A percentile compares a stretch with the other conserved stretches of the same genome.
Conservation (phyloP, 2,797 vertebrate species). For the Clarias laeviceps region DNA sequence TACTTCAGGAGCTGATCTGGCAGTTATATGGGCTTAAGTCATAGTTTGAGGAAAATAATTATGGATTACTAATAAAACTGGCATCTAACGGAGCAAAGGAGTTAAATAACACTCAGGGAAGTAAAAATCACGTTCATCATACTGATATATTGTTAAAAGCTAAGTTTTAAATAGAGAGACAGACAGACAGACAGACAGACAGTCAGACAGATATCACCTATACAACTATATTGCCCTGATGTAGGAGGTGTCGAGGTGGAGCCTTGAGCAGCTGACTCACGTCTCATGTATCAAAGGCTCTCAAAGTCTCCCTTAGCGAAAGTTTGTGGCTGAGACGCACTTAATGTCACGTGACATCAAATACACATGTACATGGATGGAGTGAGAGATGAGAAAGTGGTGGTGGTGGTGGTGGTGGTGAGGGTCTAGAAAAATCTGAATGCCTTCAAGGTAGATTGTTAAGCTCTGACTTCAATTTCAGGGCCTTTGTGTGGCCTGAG, state of each 20-base stretch:
- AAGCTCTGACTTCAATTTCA: slow-evolving; percentile 68
- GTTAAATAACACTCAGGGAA: slow-evolving; percentile 11
- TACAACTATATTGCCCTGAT: slow-evolving; percentile 24
- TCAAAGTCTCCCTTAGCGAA: slow-evolving; percentile 46
- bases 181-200: background rate
- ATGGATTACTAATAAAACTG: slow-evolving; percentile 36
- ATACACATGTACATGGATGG: slow-evolving; percentile 41
- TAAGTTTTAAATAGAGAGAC: background rate
- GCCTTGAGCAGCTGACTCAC: slow-evolving; percentile 47
- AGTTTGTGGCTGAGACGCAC: slow-evolving; percentile 50
- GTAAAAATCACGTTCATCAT: slow-evolving; percentile 10
- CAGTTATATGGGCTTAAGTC: slow-evolving; percentile 48
- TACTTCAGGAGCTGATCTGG: slow-evolving; percentile 45
- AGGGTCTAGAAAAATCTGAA: slow-evolving; percentile 20
- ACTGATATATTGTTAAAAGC: background rate
- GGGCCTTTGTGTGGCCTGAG: slow-evolving; percentile 68
- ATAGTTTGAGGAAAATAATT: slow-evolving; percentile 47
- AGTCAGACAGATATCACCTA: slow-evolving; percentile 5
- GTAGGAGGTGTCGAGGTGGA: slow-evolving; percentile 5
- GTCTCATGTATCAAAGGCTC: slow-evolving; percentile 50
- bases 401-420: background rate
- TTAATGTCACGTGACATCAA: slow-evolving; percentile 60
- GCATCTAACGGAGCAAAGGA: slow-evolving; percentile 28
- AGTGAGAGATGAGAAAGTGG: slow-evolving; percentile 16
- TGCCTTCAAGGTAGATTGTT: slow-evolving; percentile 58